A percentile compares a stretch with the other conserved stretches of the same genome.
phyloP scores from a whole-genome alignment of 2,888 invertebrate species.

The Phaonia tiefii region DNA sequence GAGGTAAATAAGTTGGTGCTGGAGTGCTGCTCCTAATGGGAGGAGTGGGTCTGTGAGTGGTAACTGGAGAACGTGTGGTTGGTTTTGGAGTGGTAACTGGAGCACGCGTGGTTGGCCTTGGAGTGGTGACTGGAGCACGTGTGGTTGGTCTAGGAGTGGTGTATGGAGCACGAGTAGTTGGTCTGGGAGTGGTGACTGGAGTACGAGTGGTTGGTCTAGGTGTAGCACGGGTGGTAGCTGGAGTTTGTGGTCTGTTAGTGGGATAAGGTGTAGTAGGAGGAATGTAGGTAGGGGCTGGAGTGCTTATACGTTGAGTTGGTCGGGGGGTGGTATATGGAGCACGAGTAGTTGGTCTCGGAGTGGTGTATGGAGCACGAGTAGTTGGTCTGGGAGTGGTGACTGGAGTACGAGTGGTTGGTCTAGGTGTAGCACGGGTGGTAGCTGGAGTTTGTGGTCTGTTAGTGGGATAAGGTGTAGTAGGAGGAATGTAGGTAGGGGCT shows the following conservation, averaged over 20 bases:
- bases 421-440: slow-evolving; percentile 25
- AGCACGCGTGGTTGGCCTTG: slow-evolving; percentile 44
- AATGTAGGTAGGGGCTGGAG: slow-evolving; percentile 56
- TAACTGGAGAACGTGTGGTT: slow-evolving; percentile 48
- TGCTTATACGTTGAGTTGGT: slow-evolving; percentile 70
- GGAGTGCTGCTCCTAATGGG: slow-evolving; percentile 36
- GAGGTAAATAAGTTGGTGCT: slow-evolving; percentile 29
- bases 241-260: too few species aligned
- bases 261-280: slow-evolving; percentile 43
- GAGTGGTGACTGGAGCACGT: background rate
- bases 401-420: slow-evolving; percentile 45
- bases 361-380: slow-evolving; percentile 63
- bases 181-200: too few species aligned
- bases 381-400: slow-evolving; percentile 51
- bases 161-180: background rate
- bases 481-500: slow-evolving; percentile 19
- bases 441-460: background rate
- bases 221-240: background rate
- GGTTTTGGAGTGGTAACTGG: slow-evolving; percentile 62
- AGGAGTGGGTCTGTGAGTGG: slow-evolving; percentile 5
- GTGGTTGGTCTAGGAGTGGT: slow-evolving; percentile 62
- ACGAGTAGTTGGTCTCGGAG: slow-evolving; percentile 5
- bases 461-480: slow-evolving; percentile 35
- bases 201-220: background rate
- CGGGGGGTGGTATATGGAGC: background rate